Evolutionary conservation across 2,797 vertebrate species (phyloP).

Genomic region (Coluber constrictor): DNA sequence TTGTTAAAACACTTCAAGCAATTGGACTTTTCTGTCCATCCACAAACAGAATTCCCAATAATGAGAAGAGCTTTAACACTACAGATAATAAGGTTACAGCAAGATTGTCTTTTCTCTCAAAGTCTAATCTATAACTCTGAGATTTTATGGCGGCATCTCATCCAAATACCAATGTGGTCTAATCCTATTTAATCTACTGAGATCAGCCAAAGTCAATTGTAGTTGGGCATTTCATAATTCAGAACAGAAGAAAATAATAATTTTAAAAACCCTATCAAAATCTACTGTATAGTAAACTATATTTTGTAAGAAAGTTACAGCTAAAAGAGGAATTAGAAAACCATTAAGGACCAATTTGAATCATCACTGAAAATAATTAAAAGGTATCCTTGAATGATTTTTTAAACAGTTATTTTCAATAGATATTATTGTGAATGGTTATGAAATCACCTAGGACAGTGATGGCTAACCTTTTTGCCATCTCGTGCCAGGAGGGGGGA

Average conservation of each 20-base stretch:
- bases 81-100: not conserved
- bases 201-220: not conserved
- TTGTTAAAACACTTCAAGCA: not conserved
- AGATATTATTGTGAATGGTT: not conserved
- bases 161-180: not conserved
- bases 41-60: not conserved
- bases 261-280: not conserved
- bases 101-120: not conserved
- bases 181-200: not conserved
- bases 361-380: conserved; percentile 8
- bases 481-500: no score
- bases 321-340: not conserved
- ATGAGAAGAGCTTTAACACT: not conserved
- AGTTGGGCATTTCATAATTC: not conserved
- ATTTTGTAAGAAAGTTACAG: not conserved
- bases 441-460: not conserved
- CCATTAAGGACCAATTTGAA: not conserved
- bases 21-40: not conserved
- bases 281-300: not conserved
- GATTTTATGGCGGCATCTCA: not conserved
- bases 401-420: conserved; percentile 35
- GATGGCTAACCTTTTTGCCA: no score
- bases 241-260: not conserved
- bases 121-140: not conserved
- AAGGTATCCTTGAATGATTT: conserved; percentile 12